Percentiles rank a stretch among this genome's conserved stretches.
phyloP scores from a whole-genome alignment of 2,797 vertebrate species.

The Liasis olivaceus region DNA sequence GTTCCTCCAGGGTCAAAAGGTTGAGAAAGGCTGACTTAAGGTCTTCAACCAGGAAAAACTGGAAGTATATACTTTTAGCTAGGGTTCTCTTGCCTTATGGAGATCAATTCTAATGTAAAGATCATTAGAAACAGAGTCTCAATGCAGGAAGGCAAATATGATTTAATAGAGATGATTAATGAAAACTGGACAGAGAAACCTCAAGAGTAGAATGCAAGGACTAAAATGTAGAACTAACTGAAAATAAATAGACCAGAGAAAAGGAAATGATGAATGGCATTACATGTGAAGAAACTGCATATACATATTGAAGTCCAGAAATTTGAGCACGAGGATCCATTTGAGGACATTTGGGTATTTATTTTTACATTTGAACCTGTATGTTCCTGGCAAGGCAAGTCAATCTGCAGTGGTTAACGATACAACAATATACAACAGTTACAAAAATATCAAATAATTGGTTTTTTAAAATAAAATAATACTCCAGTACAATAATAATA shows the following conservation, averaged over 20 bases:
- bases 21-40: neutral
- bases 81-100: neutral
- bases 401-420: neutral
- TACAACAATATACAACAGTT: neutral
- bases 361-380: neutral
- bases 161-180: neutral
- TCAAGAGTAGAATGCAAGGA: neutral
- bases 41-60: neutral
- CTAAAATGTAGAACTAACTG: neutral
- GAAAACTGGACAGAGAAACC: neutral
- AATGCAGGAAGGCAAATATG: neutral
- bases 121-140: neutral
- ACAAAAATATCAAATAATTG: neutral
- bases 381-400: neutral
- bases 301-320: neutral
- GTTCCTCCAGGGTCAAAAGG: too few species aligned
- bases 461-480: neutral
- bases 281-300: neutral
- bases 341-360: neutral
- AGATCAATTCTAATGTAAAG: neutral
- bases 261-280: too few species aligned
- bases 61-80: neutral
- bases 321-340: neutral
- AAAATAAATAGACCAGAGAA: neutral
- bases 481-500: neutral